Evolutionary conservation across 2,113 vertebrate genomes (phyloP), one percentile per base, ranked within the genome.

Genomic region (Platysteira castanea): DNA sequence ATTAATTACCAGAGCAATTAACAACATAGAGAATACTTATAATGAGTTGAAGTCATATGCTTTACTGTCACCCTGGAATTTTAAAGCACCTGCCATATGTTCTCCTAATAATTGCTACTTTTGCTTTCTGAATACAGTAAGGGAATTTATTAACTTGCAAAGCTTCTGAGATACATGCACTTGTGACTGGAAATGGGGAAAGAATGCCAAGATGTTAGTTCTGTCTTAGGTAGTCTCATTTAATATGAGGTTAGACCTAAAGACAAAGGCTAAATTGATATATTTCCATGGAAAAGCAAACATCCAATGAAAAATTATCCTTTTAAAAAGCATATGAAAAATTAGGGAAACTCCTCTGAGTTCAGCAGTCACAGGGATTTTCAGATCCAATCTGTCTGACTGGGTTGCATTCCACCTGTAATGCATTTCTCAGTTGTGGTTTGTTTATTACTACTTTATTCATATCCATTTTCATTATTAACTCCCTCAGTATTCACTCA

Each of bases 1-100:
- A 97, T 97, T 98, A 98, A 98, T 97, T 96, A 94, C 82, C 87
- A 61, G 4, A 89, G 82, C 70, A 97, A 97, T 97, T 97, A 98
- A 46, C 13, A 81, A 91, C 75, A 80, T 50, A 95, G 87, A 96
- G 96, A 97, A 95, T 91, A 88, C 49, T 96, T 92, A 83, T 86
- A 98, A 97, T 95, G 89, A 98, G 87, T 70, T 83, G 57, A 92
- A 96, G 69, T 98, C 96, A 69, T 93, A 95, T 94, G 93, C 75
- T 95, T 95, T 93, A 95, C 63, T 86, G 77, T 96, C 90, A 97
- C 92, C 89, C 92, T 90, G 64, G 95, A 95, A 95, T 90, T 96
- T 96, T 95, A 90, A 96, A 90, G 89, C 94, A 96, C 84, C 91
- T 98, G 89, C 96, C 97, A 96, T 97, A 98, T 98, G 97, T 88